Evolutionary conservation across 2,888 invertebrate genomes (phyloP), one percentile per base, ranked within the genome.

Genomic region (Rhagium mordax): DNA sequence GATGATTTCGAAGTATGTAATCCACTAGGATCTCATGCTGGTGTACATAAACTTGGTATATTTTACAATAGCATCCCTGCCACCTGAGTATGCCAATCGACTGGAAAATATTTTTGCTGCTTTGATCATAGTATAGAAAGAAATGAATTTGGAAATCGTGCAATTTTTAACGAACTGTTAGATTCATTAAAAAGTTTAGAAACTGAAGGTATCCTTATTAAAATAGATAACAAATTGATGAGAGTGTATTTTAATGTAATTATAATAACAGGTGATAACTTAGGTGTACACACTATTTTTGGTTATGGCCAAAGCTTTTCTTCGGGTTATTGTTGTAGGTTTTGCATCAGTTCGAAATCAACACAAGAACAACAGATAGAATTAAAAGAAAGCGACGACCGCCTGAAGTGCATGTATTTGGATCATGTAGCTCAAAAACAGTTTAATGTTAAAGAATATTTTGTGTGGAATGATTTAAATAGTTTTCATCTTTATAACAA

Each of bases 21-120:
- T 62, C 68, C 76, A 59, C 51, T 80, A 24, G 79, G 78, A 15
- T 66, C 72, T n/a, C 80, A 78, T 51, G 57, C 76, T 18, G 47
- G 47, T 78, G 77, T 6, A 60, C 61, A 47, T 57, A 81, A 81
- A 70, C 49, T 81, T 15, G 81, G 80, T 16, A 13, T 82, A 82
- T 74, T 77, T 72, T 51, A 72, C 71, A 3, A 24, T 82, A 7
- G 64, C 78, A 16, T 78, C 74, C 55, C 60, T 82, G 6, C 79
- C 80, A 18, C 74, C 71, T 6, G 49, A 78, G 27, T 77, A 68
- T 29, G 59, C 59, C 7, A 77, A 76, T 0, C 61, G 67, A 49
- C 70, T 79, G 41, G 74, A 79, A 65, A 80, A 78, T 71, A 79
- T 79, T 15, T 80, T 81, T 70, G 49, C 81, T n/a, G 69, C 75